Conservation (phyloP, 2,797 vertebrate species). For the Lindbergichthys nudifrons region DNA sequence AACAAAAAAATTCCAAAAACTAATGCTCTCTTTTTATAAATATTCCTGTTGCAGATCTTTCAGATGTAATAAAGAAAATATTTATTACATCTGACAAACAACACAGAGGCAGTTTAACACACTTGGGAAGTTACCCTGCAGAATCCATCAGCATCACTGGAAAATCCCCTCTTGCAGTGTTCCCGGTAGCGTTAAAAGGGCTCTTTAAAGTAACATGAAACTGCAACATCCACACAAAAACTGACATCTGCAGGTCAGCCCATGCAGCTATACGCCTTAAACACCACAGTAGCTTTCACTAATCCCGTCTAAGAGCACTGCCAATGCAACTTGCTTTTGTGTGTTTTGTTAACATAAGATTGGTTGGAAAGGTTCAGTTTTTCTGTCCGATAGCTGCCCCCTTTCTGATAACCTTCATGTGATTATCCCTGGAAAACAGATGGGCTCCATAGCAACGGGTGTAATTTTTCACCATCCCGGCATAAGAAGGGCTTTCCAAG, state of each 20-base stretch:
- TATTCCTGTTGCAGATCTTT: neutral
- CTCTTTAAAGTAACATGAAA: slow-evolving; percentile 21
- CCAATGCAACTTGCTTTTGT: slow-evolving; percentile 16
- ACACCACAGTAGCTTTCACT: slow-evolving; percentile 21
- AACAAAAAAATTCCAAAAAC: neutral
- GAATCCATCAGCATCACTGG: slow-evolving; percentile 33
- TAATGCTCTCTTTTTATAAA: neutral
- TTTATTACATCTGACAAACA: neutral
- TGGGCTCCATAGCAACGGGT: slow-evolving; percentile 65
- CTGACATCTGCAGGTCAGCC: slow-evolving; percentile 33
- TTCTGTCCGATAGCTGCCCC: slow-evolving; percentile 5
- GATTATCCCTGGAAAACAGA: slow-evolving; percentile 57
- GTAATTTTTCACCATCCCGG: slow-evolving; percentile 41
- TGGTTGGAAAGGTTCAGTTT: slow-evolving; percentile 37
- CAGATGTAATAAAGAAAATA: too few relatives aligned
- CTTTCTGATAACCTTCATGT: slow-evolving; percentile 39
- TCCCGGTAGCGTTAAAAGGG: slow-evolving; percentile 18
- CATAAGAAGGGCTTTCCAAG: slow-evolving; percentile 40
- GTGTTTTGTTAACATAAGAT: slow-evolving; percentile 26
- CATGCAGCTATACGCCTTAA: slow-evolving; percentile 1
- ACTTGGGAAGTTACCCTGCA: neutral
- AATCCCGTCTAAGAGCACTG: slow-evolving; percentile 1
- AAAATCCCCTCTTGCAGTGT: slow-evolving; percentile 9
- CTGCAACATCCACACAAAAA: slow-evolving; percentile 21
- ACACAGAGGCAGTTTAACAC: neutral